A percentile compares a stretch with the other conserved stretches of the same genome.
phyloP scores from a whole-genome alignment of 2,113 vertebrate species.

The Calyptommatus sinebrachiatus region DNA sequence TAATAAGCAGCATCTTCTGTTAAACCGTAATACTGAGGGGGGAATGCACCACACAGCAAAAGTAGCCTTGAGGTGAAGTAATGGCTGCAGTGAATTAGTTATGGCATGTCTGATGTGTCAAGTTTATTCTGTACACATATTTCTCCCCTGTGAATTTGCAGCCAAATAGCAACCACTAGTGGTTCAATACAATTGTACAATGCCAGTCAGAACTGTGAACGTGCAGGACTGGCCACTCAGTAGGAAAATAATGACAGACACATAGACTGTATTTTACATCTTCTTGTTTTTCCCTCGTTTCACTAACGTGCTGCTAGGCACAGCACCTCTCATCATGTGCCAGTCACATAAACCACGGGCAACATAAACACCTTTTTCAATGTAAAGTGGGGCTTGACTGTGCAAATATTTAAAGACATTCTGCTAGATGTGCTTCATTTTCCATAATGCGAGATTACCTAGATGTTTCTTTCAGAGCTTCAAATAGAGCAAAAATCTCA shows the following conservation, averaged over 20 bases:
- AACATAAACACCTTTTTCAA: conserved; percentile 33
- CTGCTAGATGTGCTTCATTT: conserved; percentile 1
- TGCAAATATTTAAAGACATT: conserved; percentile 28
- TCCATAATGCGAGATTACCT: conserved; percentile 10
- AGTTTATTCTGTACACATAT: conserved; percentile 39
- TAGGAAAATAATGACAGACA: neutral
- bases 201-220: conserved; percentile 28
- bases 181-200: conserved; percentile 46
- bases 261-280: conserved; percentile 24
- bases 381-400: conserved; percentile 29
- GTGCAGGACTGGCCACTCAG: conserved; percentile 12
- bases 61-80: conserved; percentile 20
- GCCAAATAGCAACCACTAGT: conserved; percentile 48
- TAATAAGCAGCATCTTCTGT: neutral
- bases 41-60: conserved; percentile 13
- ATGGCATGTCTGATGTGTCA: conserved; percentile 13
- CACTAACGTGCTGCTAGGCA: neutral
- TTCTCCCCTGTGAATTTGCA: conserved; percentile 46
- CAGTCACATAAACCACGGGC: conserved; percentile 21
- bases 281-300: conserved; percentile 26
- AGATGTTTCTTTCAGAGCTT: conserved; percentile 22
- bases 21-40: conserved; percentile 11
- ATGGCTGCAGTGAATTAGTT: conserved; percentile 42
- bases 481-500: neutral
- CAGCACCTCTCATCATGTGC: neutral